These are phyloP conservation scores for Lasius fuliginosus DNA, from an alignment of 2,888 invertebrate species.

Conservation along the genomic window DNA sequence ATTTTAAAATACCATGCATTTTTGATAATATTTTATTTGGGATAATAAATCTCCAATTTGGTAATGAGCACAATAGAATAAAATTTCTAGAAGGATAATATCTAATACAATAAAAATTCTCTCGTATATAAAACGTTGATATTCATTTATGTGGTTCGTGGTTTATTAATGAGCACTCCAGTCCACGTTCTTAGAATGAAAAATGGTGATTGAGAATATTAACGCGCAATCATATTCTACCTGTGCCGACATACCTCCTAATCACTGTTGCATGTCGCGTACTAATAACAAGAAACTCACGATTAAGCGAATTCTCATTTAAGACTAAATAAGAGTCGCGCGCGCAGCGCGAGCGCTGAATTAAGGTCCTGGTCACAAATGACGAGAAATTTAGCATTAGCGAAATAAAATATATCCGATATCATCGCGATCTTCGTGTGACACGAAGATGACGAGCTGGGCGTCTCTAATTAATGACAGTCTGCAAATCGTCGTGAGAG, in stretches of 20 bases:
- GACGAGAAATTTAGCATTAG: conserved; percentile 30
- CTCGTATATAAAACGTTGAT: background rate
- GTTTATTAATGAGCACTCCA: conserved; percentile 7
- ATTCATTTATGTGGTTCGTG: background rate
- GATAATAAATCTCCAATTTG: background rate
- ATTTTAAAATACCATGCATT: background rate
- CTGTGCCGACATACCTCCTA: background rate
- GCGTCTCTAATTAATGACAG: conserved; percentile 73
- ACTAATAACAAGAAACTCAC: conserved; percentile 16
- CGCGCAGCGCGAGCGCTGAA: background rate
- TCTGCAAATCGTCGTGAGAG: conserved; percentile 55
- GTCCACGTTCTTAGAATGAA: conserved; percentile 2
- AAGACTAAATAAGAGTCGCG: conserved; percentile 8
- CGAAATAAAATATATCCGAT: conserved; percentile 34
- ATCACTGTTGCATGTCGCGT: background rate
- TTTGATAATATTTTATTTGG: background rate
- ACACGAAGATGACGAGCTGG: conserved; percentile 68
- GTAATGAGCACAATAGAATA: background rate
- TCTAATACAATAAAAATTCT: too few relatives aligned
- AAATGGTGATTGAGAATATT: conserved; percentile 6
- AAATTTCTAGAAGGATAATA: background rate
- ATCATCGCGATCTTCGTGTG: conserved; percentile 43
- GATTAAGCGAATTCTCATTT: conserved; percentile 27
- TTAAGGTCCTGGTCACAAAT: conserved; percentile 6
- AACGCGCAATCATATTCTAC: background rate